phyloP scores from a whole-genome alignment of 2,113 vertebrate genomes.

The Tragulus kanchil region DNA sequence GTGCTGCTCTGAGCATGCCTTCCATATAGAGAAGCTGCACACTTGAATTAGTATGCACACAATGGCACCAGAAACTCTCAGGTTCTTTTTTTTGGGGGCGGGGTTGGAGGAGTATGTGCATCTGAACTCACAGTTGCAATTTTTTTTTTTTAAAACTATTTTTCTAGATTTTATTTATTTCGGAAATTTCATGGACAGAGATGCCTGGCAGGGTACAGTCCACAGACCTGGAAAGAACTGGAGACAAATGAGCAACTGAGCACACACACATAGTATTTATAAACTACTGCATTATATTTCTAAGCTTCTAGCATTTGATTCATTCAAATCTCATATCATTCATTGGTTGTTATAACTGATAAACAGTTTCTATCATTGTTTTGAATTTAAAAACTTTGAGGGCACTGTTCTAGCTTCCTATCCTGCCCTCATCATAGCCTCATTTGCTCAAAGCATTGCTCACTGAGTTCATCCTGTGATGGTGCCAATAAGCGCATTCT shows the following conservation, averaged over 20 bases:
- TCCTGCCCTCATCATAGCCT: accelerated
- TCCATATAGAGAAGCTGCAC: neutral
- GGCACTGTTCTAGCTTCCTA: neutral
- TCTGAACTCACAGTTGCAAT: no score
- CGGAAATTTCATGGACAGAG: neutral
- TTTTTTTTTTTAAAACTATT: no score
- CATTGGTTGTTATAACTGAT: neutral
- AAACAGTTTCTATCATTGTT: neutral
- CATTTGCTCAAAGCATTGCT: neutral
- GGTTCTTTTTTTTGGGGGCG: neutral
- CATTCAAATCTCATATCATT: neutral
- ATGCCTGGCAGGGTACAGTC: neutral
- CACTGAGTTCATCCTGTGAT: neutral
- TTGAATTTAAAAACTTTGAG: neutral
- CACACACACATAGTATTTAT: neutral
- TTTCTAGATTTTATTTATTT: no score
- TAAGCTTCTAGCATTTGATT: neutral
- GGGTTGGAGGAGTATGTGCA: neutral
- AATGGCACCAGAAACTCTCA: neutral
- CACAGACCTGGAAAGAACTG: neutral
- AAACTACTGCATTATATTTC: neutral
- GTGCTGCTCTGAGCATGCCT: neutral
- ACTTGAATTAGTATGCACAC: neutral
- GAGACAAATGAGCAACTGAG: neutral
- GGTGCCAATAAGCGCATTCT: neutral